These are phyloP conservation scores for Myiothlypis chrysogaster DNA, from an alignment of 2,797 vertebrate genomes.

Conservation along the genomic window DNA sequence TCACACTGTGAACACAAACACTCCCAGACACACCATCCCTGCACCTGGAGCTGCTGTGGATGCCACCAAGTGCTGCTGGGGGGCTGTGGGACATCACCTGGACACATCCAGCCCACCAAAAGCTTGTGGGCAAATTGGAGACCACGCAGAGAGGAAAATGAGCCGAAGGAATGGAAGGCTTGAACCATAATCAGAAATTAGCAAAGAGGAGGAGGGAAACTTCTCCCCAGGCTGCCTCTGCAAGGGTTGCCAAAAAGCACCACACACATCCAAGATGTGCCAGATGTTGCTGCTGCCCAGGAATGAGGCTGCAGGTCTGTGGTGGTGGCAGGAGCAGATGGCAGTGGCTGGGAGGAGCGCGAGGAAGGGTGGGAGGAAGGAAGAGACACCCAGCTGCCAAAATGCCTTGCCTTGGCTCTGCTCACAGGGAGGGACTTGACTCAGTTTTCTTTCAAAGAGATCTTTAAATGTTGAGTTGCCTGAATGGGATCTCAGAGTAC, in stretches of 20 bases:
- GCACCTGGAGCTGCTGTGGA: neutral
- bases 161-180: neutral
- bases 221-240: neutral
- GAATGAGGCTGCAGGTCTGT: constrained; percentile 31
- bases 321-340: constrained; percentile 24
- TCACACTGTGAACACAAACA: neutral
- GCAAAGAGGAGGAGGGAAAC: neutral
- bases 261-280: neutral
- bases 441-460: neutral
- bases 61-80: neutral
- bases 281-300: constrained; percentile 52
- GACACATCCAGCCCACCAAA: neutral
- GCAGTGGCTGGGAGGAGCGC: constrained; percentile 12
- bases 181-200: neutral
- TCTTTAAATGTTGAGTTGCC: neutral
- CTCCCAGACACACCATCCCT: neutral
- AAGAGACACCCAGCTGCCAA: constrained; percentile 15
- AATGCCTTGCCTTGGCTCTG: constrained; percentile 22
- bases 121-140: neutral
- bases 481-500: neutral
- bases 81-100: neutral
- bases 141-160: neutral
- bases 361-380: constrained; percentile 28
- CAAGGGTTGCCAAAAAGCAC: constrained; percentile 30
- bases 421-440: neutral